phyloP scores from a whole-genome alignment of 1,140 invertebrate species.

The Polypedilum vanderplanki region DNA sequence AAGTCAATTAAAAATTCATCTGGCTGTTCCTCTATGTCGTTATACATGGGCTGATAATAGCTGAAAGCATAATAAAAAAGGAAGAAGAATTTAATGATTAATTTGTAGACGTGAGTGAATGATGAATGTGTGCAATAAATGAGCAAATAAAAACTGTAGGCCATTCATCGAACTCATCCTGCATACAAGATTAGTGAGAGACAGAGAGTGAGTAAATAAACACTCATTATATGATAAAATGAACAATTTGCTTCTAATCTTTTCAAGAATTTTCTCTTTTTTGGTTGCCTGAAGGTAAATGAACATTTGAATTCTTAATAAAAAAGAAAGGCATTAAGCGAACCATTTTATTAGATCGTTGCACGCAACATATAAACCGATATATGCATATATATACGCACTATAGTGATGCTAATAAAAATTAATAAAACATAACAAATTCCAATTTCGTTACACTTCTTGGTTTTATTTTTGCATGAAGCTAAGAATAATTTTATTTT shows the following conservation, averaged over 20 bases:
- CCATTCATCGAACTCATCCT: no score
- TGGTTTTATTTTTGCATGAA: no score
- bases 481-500: no score
- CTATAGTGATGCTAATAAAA: neutral
- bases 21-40: slow-evolving; percentile 38
- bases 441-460: neutral
- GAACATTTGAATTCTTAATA: no score
- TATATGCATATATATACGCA: neutral
- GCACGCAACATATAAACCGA: neutral
- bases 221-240: neutral
- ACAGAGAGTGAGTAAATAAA: no score
- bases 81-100: neutral
- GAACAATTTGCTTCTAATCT: neutral
- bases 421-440: neutral
- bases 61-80: neutral
- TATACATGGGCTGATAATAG: slow-evolving; percentile 32
- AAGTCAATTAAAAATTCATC: slow-evolving; percentile 53
- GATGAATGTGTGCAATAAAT: no score
- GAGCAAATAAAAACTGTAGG: no score
- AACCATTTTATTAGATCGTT: neutral
- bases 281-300: neutral
- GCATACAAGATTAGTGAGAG: no score
- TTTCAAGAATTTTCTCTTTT: neutral
- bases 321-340: no score
- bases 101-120: no score